Evolutionary conservation across 2,113 vertebrate genomes (phyloP).

Genomic region (Numenius arquata): DNA sequence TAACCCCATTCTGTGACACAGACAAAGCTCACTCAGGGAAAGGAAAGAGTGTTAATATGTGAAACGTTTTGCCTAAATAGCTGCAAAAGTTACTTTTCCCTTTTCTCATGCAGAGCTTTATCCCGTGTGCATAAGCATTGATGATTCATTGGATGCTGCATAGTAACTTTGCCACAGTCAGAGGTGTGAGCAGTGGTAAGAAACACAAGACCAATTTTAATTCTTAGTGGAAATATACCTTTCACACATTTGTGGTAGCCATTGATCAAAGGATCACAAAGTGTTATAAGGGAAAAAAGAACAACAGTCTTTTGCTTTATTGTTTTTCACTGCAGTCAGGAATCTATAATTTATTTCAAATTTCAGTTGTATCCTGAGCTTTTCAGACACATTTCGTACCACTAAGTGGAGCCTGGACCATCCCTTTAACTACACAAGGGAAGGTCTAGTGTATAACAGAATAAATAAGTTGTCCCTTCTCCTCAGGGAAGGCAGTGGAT

Average conservation of each 20-base stretch:
- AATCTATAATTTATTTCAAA: not conserved
- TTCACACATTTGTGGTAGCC: not conserved
- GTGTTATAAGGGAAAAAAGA: not conserved
- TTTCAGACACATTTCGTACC: not conserved
- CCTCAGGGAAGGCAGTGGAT: not conserved
- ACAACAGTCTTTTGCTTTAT: not conserved
- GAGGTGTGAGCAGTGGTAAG: not conserved
- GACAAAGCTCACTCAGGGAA: not conserved
- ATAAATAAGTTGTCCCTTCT: not conserved
- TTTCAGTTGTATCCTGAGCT: not conserved
- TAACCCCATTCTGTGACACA: not conserved
- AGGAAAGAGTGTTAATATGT: accelerated
- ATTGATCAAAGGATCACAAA: not conserved
- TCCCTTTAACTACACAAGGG: not conserved
- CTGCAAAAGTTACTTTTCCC: not conserved
- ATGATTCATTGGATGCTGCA: not conserved
- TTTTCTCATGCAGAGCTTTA: not conserved
- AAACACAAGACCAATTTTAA: not conserved
- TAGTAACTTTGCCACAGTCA: not conserved
- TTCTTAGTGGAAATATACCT: not conserved
- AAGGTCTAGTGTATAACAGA: not conserved
- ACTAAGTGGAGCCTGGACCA: not conserved
- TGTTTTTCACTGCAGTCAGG: not conserved
- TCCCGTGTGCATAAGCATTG: not conserved
- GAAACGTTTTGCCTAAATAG: not conserved